A percentile compares a stretch with the other conserved stretches of the same genome.
Conservation (phyloP, 2,113 vertebrate species). For the Tretioscincus oriximinensis region DNA sequence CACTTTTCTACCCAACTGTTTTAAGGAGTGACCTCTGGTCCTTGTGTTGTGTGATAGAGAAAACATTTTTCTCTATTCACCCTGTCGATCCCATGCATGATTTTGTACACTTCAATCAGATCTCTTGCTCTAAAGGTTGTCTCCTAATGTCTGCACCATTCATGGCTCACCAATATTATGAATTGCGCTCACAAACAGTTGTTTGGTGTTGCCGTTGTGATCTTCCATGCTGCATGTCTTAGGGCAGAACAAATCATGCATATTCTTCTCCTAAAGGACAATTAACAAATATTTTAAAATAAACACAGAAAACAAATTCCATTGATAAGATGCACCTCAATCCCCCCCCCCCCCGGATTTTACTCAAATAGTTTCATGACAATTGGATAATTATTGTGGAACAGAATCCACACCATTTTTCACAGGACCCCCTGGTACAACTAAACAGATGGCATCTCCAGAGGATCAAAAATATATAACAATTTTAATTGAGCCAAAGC, state of each 20-base stretch:
- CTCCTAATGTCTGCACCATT: background rate
- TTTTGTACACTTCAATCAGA: no score
- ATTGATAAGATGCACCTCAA: conserved; percentile 2
- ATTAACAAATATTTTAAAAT: background rate
- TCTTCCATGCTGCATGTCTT: background rate
- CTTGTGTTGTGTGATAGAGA: no score
- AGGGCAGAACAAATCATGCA: background rate
- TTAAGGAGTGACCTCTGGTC: no score
- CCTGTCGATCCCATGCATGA: no score
- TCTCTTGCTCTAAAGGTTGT: no score
- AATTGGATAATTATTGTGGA: conserved; percentile 43
- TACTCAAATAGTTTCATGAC: conserved; percentile 35
- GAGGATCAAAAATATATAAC: conserved; percentile 60
- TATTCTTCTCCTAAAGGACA: background rate
- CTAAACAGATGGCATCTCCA: conserved; percentile 65
- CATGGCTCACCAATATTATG: no score
- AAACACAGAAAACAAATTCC: background rate
- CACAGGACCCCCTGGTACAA: conserved; percentile 50
- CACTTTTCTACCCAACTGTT: no score
- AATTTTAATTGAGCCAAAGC: conserved; percentile 68
- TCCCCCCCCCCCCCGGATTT: no score
- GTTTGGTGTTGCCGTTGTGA: background rate
- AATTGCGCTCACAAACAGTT: background rate
- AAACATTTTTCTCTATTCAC: no score
- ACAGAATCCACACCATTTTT: conserved; percentile 53